phyloP scores from a whole-genome alignment of 2,888 invertebrate species.

The Hipparchia sbordonii region DNA sequence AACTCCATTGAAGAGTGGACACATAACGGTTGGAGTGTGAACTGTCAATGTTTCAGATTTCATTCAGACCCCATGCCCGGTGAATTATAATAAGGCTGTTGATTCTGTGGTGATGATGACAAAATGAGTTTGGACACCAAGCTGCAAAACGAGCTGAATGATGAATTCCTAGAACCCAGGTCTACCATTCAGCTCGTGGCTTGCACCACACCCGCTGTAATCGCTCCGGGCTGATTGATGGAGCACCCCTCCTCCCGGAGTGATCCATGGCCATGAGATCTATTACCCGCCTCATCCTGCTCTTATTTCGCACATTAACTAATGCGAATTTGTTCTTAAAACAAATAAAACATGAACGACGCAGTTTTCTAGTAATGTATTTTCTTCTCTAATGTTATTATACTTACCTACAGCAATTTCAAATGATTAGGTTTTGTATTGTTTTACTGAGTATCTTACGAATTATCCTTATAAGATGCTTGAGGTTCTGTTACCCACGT shows the following conservation, averaged over 20 bases:
- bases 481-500: no score
- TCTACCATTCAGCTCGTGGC: slow-evolving; percentile 28
- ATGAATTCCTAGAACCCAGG: no score
- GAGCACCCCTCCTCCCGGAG: slow-evolving; percentile 61
- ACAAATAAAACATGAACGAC: slow-evolving; percentile 32
- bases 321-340: slow-evolving; percentile 41
- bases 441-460: neutral
- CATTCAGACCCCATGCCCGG: no score
- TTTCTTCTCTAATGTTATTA: slow-evolving; percentile 7
- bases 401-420: neutral
- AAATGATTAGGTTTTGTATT: neutral
- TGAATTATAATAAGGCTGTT: no score
- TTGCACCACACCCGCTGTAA: slow-evolving; percentile 61
- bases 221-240: slow-evolving; percentile 81
- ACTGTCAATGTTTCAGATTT: no score
- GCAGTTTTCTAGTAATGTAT: slow-evolving; percentile 18
- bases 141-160: no score
- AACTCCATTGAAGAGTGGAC: no score
- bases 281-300: slow-evolving; percentile 64
- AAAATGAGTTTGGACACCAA: no score
- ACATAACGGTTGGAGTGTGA: no score
- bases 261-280: slow-evolving; percentile 74
- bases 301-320: slow-evolving; percentile 56
- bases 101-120: no score
- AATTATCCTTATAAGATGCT: no score